Conservation (phyloP, 2,888 invertebrate genomes). For the Ormyrus labotus region DNA sequence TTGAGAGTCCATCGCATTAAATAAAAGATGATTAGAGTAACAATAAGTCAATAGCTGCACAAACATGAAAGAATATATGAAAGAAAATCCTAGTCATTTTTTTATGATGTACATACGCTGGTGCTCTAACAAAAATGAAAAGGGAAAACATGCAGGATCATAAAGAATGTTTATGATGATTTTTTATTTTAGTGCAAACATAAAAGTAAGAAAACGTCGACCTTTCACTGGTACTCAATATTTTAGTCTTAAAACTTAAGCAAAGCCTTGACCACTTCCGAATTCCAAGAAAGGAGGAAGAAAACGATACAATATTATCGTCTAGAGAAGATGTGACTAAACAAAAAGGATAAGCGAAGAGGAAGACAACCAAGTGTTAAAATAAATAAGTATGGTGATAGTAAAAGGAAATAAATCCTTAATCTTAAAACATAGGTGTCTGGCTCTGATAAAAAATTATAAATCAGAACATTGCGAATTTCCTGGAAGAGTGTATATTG, state of each 20-base stretch:
- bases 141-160: constrained; percentile 27
- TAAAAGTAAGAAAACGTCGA: constrained; percentile 33
- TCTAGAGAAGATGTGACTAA: background rate
- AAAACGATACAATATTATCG: constrained; percentile 1
- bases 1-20: constrained; percentile 20
- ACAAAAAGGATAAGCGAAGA: background rate
- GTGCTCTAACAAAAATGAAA: constrained; percentile 35
- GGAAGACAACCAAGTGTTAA: constrained; percentile 19
- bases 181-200: constrained; percentile 35
- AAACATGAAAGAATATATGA: constrained; percentile 48
- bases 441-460: constrained; percentile 47
- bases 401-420: constrained; percentile 34
- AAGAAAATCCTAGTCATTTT: constrained; percentile 54
- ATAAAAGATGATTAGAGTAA: constrained; percentile 43
- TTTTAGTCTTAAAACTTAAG: constrained; percentile 52
- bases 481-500: constrained; percentile 50
- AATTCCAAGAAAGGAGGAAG: constrained; percentile 39
- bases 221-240: constrained; percentile 38
- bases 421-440: constrained; percentile 47
- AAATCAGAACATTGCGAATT: constrained; percentile 44
- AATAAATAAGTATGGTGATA: constrained; percentile 20
- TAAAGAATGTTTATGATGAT: constrained; percentile 16
- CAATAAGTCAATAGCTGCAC: constrained; percentile 53
- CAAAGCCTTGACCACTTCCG: constrained; percentile 57
- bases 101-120: constrained; percentile 53